Evolutionary conservation across 1,140 invertebrate genomes (phyloP), one percentile per base, ranked within the genome.

Genomic region (Globodera rostochiensis): DNA sequence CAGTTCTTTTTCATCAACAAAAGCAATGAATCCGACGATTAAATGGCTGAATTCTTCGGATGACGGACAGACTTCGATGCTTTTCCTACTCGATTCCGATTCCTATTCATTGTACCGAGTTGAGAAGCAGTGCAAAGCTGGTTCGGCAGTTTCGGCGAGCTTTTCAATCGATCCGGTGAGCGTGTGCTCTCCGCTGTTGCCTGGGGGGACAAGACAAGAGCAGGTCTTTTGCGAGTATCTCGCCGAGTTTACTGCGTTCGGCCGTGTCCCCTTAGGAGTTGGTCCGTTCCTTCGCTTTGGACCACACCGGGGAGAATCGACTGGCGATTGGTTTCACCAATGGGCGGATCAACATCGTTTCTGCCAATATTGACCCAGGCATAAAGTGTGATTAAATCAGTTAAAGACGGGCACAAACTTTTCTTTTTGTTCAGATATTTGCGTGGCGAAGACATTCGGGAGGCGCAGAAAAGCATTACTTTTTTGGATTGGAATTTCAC

Each of bases 251-350:
- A 19, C 36, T 76, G 25, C n/a, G n/a, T 77, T 77, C 36, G 11
- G 19, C 21, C 15, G 45, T 36, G 36, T 1, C 36, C 36, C 36
- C 36, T 7, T 46, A 82, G 81, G 81, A 82, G 8, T 49, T 50
- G 11, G 50, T 82, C 6, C 66, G 80, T 15, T 70, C 69, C 25
- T 79, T 82, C 60, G 64, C 80, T 6, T 49, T 82, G 6, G 81
- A 81, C 45, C 69, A 82, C 60, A 67, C 77, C 5, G 3, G 21
- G 6, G 79, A 82, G 9, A 82, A 78, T 60, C 73, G 57, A 19
- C 70, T 82, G 47, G 81, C 81, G 8, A 57, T 82, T 21, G 81
- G 81, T 50, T 82, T 82, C 46, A 71, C 47, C 46, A 82, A 21
- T 49, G 81, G 81, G 6, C 69, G 73, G 73, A 82, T 82, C 13